Conservation (phyloP, 2,797 vertebrate species). For the Psittacula derbiana region DNA sequence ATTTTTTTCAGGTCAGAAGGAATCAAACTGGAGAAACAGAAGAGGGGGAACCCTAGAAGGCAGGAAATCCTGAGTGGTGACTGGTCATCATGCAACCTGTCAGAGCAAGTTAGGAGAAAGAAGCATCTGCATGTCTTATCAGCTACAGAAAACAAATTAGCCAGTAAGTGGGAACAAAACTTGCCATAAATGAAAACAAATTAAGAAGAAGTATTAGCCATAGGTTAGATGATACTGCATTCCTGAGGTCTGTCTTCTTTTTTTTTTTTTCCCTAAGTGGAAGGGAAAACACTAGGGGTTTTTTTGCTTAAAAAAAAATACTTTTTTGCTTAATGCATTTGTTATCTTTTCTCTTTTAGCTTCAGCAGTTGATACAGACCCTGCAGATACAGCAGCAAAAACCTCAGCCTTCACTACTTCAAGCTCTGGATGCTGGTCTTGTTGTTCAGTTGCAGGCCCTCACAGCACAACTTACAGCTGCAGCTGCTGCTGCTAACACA, state of each 20-base stretch:
- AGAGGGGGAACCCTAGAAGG: constrained; percentile 50
- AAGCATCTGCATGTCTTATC: constrained; percentile 52
- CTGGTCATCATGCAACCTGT: constrained; percentile 57
- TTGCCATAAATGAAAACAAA: constrained; percentile 16
- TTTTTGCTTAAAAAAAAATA: fast-evolving
- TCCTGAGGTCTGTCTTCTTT: background rate
- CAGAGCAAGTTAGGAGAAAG: constrained; percentile 64
- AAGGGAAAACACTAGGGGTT: background rate
- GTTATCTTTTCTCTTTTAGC: constrained; percentile 71
- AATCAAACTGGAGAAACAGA: constrained; percentile 65
- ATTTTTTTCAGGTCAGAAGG: constrained; percentile 64
- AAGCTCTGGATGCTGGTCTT: constrained; percentile 94
- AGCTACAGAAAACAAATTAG: constrained; percentile 58
- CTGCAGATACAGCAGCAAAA: constrained; percentile 98
- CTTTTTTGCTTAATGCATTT: background rate
- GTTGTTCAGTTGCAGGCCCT: constrained; percentile 97
- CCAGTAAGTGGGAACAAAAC: constrained; percentile 51
- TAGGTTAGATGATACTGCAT: constrained; percentile 1
- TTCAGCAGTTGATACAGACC: constrained; percentile 96
- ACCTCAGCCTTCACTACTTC: constrained; percentile 94
- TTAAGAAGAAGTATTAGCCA: background rate
- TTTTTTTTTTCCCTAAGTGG: background rate
- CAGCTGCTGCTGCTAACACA: constrained; percentile 90
- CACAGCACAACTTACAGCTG: constrained; percentile 94
- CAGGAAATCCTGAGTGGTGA: constrained; percentile 60